A percentile compares a stretch with the other conserved stretches of the same genome.
Evolutionary conservation across 53 echinoderm and acorn worm genomes (phyloP).

Genomic region (Arbacia lixula): DNA sequence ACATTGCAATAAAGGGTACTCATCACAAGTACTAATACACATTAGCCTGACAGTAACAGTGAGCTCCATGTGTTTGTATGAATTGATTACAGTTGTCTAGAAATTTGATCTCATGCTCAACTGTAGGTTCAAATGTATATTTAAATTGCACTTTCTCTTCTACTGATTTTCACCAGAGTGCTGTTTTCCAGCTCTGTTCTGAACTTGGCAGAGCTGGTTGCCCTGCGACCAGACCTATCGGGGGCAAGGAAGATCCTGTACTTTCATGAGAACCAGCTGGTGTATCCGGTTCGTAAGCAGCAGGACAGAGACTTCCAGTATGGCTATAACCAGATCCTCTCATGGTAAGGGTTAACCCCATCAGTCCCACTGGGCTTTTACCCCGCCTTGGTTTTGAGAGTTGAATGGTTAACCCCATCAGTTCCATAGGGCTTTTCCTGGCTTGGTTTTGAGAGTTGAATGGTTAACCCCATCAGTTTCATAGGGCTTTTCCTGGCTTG

Average conservation of each 20-base stretch:
- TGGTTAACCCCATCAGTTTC: too few relatives aligned
- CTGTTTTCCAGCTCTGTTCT: conserved; percentile 91
- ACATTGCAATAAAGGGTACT: background rate
- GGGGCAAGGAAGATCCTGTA: conserved; percentile 76
- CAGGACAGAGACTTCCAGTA: conserved; percentile 99
- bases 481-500: too few relatives aligned
- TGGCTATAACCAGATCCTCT: conserved; percentile 98
- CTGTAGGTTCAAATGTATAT: too few relatives aligned
- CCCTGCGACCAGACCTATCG: conserved; percentile 78
- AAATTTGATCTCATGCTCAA: background rate
- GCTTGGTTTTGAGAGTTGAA: too few relatives aligned
- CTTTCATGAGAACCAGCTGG: conserved; percentile 98
- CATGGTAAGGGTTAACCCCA: conserved; percentile 68
- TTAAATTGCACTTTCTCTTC: background rate
- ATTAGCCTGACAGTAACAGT: background rate
- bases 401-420: too few relatives aligned
- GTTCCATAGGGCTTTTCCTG: too few relatives aligned
- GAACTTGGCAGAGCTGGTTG: conserved; percentile 92
- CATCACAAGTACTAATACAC: background rate
- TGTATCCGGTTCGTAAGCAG: conserved; percentile 90
- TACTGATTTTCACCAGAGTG: conserved; percentile 39
- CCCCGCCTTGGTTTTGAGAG: too few relatives aligned
- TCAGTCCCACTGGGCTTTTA: too few relatives aligned
- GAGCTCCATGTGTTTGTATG: background rate
- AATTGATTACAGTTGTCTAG: background rate